Percentiles rank a stretch among this genome's conserved stretches.
Evolutionary conservation across 1,140 invertebrate species (phyloP).

Genomic region (Proctacanthus coquilletti): DNA sequence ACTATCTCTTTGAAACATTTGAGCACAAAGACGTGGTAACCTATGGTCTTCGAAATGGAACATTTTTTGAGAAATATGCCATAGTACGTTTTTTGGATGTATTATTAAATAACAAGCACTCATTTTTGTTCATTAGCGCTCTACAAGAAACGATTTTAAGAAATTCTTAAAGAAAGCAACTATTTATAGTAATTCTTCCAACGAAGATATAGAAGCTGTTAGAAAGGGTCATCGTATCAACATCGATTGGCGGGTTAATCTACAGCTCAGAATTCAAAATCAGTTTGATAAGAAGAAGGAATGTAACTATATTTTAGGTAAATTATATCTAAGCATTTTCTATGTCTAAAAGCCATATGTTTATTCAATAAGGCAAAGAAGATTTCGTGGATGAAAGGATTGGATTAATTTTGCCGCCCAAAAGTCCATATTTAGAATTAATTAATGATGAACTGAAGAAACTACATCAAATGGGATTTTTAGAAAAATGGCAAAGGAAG

Average conservation of each 20-base stretch:
- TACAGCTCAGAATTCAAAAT: slow-evolving; percentile 35
- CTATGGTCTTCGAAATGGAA: slow-evolving; percentile 60
- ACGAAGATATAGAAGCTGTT: slow-evolving; percentile 40
- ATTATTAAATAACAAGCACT: background rate
- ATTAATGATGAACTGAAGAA: slow-evolving; percentile 50
- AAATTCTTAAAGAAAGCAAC: slow-evolving; percentile 26
- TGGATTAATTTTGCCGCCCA: slow-evolving; percentile 51
- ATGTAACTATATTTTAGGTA: slow-evolving; percentile 20
- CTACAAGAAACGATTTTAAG: slow-evolving; percentile 23
- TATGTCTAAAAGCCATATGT: no score
- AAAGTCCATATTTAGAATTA: slow-evolving; percentile 55
- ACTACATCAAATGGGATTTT: slow-evolving; percentile 70
- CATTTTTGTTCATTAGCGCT: slow-evolving; percentile 7
- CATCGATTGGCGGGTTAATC: slow-evolving; percentile 65
- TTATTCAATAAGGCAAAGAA: slow-evolving; percentile 50
- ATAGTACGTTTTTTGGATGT: slow-evolving; percentile 25
- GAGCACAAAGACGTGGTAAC: slow-evolving; percentile 40
- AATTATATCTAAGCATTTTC: no score
- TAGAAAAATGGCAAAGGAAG: slow-evolving; percentile 63
- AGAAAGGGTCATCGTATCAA: slow-evolving; percentile 49
- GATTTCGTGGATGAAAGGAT: slow-evolving; percentile 68
- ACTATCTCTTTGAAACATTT: slow-evolving; percentile 54
- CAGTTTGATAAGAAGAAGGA: slow-evolving; percentile 25
- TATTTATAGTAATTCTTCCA: slow-evolving; percentile 31
- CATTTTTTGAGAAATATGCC: slow-evolving; percentile 55